phyloP scores from a whole-genome alignment of 2,888 invertebrate genomes.

The Nyleta sp. region DNA sequence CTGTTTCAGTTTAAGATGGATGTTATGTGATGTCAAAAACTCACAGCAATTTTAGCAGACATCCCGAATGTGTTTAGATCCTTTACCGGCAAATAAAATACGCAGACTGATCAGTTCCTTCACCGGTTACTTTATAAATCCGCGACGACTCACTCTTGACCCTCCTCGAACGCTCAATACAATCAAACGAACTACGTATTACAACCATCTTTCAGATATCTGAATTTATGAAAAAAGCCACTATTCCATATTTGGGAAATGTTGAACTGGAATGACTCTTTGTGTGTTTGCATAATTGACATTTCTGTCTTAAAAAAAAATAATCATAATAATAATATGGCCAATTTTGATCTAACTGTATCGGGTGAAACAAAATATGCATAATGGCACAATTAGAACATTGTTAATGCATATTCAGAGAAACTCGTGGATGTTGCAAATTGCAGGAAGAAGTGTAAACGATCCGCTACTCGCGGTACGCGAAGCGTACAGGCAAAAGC shows the following conservation, averaged over 20 bases:
- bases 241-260: too few species aligned
- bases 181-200: neutral
- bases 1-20: too few species aligned
- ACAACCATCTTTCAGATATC: neutral
- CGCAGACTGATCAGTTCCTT: constrained; percentile 71
- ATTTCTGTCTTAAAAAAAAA: neutral
- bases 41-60: constrained; percentile 46
- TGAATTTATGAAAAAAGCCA: constrained; percentile 7
- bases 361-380: constrained; percentile 33
- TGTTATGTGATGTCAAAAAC: neutral
- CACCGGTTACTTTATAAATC: constrained; percentile 77
- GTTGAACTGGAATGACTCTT: too few species aligned
- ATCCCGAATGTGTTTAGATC: constrained; percentile 21
- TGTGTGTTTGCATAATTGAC: too few species aligned
- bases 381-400: constrained; percentile 55
- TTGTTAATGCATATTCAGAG: constrained; percentile 38
- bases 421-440: constrained; percentile 64
- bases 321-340: too few species aligned
- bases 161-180: constrained; percentile 62
- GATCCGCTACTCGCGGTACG: constrained; percentile 51
- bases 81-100: constrained; percentile 66
- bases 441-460: constrained; percentile 67
- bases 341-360: constrained; percentile 45
- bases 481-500: constrained; percentile 48
- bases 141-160: constrained; percentile 76